Evolutionary conservation across 2,113 vertebrate species (phyloP).

Genomic region (Ursus arctos): DNA sequence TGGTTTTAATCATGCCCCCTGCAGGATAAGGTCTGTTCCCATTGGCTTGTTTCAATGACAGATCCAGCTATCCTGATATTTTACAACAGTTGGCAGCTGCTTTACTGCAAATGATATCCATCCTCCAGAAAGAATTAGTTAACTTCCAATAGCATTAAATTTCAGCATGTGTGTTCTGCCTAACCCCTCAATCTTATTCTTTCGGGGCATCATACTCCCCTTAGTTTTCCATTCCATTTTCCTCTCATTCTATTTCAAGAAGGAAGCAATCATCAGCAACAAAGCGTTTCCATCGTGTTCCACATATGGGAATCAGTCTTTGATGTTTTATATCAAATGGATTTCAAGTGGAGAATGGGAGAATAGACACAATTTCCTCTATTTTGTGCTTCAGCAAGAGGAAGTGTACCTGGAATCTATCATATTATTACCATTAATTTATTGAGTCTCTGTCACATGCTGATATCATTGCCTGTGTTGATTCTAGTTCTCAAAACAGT

Average conservation of each 20-base stretch:
- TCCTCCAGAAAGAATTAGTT: constrained; percentile 68
- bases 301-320: background rate
- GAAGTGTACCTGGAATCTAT: background rate
- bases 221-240: background rate
- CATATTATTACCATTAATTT: background rate
- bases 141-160: constrained; percentile 43
- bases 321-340: constrained; percentile 57
- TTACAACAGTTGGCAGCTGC: constrained; percentile 34
- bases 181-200: constrained; percentile 44
- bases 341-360: background rate
- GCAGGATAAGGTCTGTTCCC: constrained; percentile 52
- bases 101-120: constrained; percentile 67
- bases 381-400: background rate
- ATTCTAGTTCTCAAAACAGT: background rate
- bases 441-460: background rate
- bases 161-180: background rate
- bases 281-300: constrained; percentile 37
- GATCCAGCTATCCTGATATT: constrained; percentile 60
- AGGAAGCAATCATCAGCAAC: background rate
- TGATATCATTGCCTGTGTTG: background rate
- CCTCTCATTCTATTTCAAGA: constrained; percentile 54
- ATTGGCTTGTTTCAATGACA: constrained; percentile 64
- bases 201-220: background rate
- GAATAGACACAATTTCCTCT: background rate
- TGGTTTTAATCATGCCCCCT: constrained; percentile 72